These are phyloP conservation scores for Drosophila histrio DNA, from an alignment of 2,888 invertebrate species.

Conservation along the genomic window DNA sequence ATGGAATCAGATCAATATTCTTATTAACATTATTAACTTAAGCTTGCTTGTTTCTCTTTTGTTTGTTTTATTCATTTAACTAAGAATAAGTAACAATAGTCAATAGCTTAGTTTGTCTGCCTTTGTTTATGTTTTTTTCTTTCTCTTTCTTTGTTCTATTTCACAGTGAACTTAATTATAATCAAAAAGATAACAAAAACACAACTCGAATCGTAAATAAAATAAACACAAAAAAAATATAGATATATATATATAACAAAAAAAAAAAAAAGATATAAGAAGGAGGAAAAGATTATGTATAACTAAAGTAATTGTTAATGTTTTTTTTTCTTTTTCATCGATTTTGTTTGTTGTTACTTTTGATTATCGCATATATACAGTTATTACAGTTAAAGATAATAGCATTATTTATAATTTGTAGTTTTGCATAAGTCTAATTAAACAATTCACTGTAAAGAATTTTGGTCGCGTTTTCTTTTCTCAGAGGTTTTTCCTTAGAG, in stretches of 20 bases:
- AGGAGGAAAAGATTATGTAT: not conserved
- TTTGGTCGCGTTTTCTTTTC: conserved; percentile 30
- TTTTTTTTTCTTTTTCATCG: conserved; percentile 1
- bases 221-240: conserved; percentile 1
- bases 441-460: conserved; percentile 55
- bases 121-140: not conserved
- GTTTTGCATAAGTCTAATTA: conserved; percentile 27
- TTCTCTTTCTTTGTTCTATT: conserved; percentile 9
- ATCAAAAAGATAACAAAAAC: conserved; percentile 5
- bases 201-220: conserved; percentile 2
- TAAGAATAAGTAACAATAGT: conserved; percentile 46
- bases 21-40: not conserved
- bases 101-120: conserved; percentile 22
- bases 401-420: conserved; percentile 11
- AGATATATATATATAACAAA: conserved; percentile 6
- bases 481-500: conserved; percentile 57
- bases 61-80: conserved; percentile 19
- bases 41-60: not conserved
- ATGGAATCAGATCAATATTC: conserved; percentile 8
- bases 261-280: not conserved
- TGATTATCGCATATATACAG: conserved; percentile 36
- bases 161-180: conserved; percentile 40
- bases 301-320: conserved; percentile 16
- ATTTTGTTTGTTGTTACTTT: not conserved
- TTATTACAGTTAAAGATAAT: conserved; percentile 11